Evolutionary conservation across 2,888 invertebrate genomes (phyloP), one percentile per base, ranked within the genome.

Genomic region (Podabrus alpinus): DNA sequence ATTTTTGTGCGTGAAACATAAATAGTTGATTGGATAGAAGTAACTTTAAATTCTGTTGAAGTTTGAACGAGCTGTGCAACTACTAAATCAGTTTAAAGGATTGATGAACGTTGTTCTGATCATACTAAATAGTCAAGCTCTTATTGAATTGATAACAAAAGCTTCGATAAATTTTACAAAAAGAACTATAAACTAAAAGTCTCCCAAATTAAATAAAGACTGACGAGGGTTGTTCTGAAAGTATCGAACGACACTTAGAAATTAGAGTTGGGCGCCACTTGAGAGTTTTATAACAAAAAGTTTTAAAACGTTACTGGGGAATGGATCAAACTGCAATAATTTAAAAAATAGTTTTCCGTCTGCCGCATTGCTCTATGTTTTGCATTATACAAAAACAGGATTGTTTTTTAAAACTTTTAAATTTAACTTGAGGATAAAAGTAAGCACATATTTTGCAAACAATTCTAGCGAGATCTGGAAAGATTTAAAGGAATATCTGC

Each of bases 81-180:
- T 64, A 64, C 62, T 19, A 64, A 64, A 64, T 64, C 62, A 64
- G 62, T 64, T 64, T 64, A 64, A 64, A 19, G 62, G 62, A 64
- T 64, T 64, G 62, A 64, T 64, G 62, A 64, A 64, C 62, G 19
- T 64, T 64, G 62, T 21, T 19, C 62, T n/a, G 17, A 64, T 64
- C 62, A 64, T 64, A 64, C 62, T n/a, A 64, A 64, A 64, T 64
- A 64, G 62, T 19, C 19, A 19, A 9, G 17, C 21, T 64, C n/a
- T 64, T 64, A 19, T n/a, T 19, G 62, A 64, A 64, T 64, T 64
- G 62, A 64, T 21, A 19, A n/a, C 62, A 15, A 64, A 64, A 64
- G 45, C 45, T 45, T 45, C 45, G 45, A 45, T 45, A 45, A 45
- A 45, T 45, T 45, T 45, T 45, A 45, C n/a, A 45, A 45, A 45